These are phyloP conservation scores for Barypeithes pellucidus DNA, from an alignment of 2,888 invertebrate genomes.

Conservation along the genomic window DNA sequence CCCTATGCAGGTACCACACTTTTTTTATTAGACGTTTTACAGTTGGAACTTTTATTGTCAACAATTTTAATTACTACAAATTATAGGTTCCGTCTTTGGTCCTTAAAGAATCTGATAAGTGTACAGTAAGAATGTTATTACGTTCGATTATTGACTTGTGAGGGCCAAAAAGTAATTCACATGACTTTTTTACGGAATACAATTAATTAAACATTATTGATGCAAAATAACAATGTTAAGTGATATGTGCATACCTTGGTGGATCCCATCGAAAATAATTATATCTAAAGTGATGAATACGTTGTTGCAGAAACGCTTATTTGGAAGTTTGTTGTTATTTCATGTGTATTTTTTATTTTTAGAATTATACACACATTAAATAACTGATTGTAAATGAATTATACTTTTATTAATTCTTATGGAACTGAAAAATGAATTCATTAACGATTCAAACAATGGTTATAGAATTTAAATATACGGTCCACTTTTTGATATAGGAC, in stretches of 20 bases:
- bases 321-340: too few relatives aligned
- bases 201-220: constrained; percentile 1
- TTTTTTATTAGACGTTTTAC: background rate
- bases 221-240: background rate
- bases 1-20: too few relatives aligned
- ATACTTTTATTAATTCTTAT: too few relatives aligned
- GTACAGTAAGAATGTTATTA: constrained; percentile 1
- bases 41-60: background rate
- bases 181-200: background rate
- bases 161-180: background rate
- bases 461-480: too few relatives aligned
- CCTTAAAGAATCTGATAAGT: background rate
- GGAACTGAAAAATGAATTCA: too few relatives aligned
- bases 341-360: too few relatives aligned
- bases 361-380: too few relatives aligned
- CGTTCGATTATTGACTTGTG: constrained; percentile 12
- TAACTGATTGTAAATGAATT: too few relatives aligned
- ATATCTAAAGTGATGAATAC: background rate
- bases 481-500: too few relatives aligned
- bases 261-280: background rate
- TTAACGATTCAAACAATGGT: too few relatives aligned
- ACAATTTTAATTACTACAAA: constrained; percentile 3
- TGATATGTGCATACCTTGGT: background rate
- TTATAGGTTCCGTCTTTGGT: background rate
- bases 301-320: background rate